phyloP scores from a whole-genome alignment of 2,888 invertebrate genomes.

The Gastrophysa polygoni region DNA sequence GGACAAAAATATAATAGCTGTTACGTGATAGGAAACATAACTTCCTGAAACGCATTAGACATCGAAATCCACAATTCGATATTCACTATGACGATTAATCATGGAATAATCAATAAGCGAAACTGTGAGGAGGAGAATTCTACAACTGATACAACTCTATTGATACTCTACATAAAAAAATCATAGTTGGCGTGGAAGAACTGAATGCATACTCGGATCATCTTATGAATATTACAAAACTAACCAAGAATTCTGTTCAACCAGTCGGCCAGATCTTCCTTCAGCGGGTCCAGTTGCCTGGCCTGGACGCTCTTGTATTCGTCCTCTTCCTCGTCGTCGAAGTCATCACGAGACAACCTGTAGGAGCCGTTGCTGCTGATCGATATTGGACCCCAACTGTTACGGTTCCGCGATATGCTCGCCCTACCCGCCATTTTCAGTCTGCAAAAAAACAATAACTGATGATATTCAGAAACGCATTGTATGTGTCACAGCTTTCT shows the following conservation, averaged over 20 bases:
- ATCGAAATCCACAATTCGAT: background rate
- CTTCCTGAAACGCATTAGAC: background rate
- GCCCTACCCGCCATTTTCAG: conserved; percentile 45
- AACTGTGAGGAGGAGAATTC: too few relatives aligned
- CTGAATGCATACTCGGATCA: too few relatives aligned
- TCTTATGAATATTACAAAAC: conserved; percentile 48
- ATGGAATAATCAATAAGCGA: background rate
- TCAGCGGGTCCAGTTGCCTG: conserved; percentile 79
- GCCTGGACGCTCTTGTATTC: conserved; percentile 78
- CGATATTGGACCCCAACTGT: conserved; percentile 68
- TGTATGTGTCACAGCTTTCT: background rate
- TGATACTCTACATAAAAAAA: too few relatives aligned
- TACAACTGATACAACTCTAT: too few relatives aligned
- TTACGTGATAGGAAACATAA: background rate
- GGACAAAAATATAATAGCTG: background rate
- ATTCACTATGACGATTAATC: background rate
- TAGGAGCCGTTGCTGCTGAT: conserved; percentile 57
- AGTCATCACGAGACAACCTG: conserved; percentile 49
- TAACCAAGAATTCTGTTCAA: conserved; percentile 83
- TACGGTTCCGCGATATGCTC: conserved; percentile 53
- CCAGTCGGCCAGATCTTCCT: conserved; percentile 89
- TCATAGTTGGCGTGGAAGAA: too few relatives aligned
- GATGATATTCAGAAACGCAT: background rate
- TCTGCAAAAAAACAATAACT: conserved; percentile 8
- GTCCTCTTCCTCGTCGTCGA: conserved; percentile 66